A percentile compares a stretch with the other conserved stretches of the same genome.
Conservation (phyloP, 1,140 invertebrate genomes). For the Drosophila micromelanica region DNA sequence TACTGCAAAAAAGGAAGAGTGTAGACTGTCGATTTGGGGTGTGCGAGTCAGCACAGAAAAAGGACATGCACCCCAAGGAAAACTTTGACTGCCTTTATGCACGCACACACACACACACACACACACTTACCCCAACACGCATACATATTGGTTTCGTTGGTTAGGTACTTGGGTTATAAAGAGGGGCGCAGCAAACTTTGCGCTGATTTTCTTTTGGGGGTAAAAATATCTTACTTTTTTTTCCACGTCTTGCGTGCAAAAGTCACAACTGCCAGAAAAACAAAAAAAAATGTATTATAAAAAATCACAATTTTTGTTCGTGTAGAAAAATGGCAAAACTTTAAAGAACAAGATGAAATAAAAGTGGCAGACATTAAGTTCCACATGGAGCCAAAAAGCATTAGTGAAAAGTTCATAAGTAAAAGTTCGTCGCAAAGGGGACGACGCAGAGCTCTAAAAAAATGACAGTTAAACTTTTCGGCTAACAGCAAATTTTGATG, state of each 20-base stretch:
- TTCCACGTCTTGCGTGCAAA: conserved; percentile 29
- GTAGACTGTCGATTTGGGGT: conserved; percentile 33
- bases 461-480: conserved; percentile 75
- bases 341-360: conserved; percentile 67
- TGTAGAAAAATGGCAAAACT: conserved; percentile 68
- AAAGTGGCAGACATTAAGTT: conserved; percentile 57
- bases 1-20: conserved; percentile 29
- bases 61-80: conserved; percentile 63
- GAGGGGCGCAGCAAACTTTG: conserved; percentile 60
- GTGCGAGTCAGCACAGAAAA: conserved; percentile 26
- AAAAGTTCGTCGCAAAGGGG: conserved; percentile 53
- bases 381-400: conserved; percentile 51
- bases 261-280: conserved; percentile 25
- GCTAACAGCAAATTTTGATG: conserved; percentile 53
- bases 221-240: conserved; percentile 15
- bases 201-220: conserved; percentile 61
- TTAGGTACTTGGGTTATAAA: conserved; percentile 50
- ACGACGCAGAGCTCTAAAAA: conserved; percentile 46
- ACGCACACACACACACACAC: conserved; percentile 22
- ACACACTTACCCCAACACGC: conserved; percentile 29
- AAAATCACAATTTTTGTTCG: conserved; percentile 43
- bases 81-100: conserved; percentile 66
- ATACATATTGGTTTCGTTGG: conserved; percentile 67
- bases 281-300: conserved; percentile 39
- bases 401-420: conserved; percentile 77